Evolutionary conservation across 2,113 vertebrate genomes (phyloP).

Genomic region (Mustela nigripes): DNA sequence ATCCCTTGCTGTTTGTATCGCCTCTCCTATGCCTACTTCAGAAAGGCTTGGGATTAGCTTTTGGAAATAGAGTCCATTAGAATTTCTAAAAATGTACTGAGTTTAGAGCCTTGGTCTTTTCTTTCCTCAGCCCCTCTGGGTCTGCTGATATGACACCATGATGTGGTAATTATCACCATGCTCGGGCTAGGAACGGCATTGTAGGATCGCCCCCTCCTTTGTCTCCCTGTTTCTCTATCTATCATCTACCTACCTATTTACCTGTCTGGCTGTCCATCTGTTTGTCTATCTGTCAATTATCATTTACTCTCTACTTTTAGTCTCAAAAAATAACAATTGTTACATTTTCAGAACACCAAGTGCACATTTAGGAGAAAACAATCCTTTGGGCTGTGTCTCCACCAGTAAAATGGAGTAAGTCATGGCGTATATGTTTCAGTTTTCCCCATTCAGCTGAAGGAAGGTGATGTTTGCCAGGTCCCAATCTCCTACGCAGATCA

Average conservation of each 20-base stretch:
- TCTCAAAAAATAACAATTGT: neutral
- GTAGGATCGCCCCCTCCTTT: neutral
- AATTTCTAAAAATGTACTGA: neutral
- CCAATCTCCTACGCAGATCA: neutral
- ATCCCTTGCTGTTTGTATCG: constrained; percentile 13
- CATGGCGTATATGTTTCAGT: neutral
- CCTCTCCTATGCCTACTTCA: neutral
- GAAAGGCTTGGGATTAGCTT: neutral
- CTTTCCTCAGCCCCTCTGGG: neutral
- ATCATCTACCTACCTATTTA: neutral
- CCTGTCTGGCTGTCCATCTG: neutral
- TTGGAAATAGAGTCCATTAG: neutral
- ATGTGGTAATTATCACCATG: neutral
- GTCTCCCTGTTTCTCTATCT: neutral
- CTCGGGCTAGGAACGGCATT: neutral
- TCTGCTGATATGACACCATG: neutral
- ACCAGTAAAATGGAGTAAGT: neutral
- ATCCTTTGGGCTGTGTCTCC: neutral
- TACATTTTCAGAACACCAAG: neutral
- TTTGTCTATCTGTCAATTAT: neutral
- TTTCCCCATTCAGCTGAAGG: neutral
- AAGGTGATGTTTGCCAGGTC: neutral
- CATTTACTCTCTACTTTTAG: neutral
- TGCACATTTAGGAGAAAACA: neutral
- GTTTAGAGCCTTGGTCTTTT: neutral